phyloP scores from a whole-genome alignment of 2,797 vertebrate genomes.

The Typhlichthys eigenmanni region DNA sequence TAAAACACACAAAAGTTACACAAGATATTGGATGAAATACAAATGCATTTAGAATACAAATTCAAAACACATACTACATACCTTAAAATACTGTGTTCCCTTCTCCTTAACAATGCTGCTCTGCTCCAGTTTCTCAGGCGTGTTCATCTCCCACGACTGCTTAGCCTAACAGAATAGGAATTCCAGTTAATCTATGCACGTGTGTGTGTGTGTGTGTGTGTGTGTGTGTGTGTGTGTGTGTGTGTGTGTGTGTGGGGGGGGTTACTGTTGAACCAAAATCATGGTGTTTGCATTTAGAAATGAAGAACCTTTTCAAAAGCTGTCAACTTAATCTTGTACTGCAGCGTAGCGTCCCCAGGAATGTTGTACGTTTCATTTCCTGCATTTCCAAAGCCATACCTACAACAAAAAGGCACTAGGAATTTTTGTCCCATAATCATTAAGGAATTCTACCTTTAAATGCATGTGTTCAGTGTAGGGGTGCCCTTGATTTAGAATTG shows the following conservation, averaged over 20 bases:
- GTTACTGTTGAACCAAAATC: background rate
- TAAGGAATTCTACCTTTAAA: background rate
- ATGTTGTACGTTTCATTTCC: slow-evolving; percentile 87
- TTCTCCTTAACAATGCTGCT: slow-evolving; percentile 91
- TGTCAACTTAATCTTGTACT: slow-evolving; percentile 88
- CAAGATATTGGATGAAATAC: slow-evolving; percentile 3
- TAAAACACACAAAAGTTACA: slow-evolving; percentile 53
- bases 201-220: too few relatives aligned
- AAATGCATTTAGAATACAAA: slow-evolving; percentile 9
- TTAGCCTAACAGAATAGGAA: slow-evolving; percentile 81
- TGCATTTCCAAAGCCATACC: slow-evolving; percentile 87
- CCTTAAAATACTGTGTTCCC: slow-evolving; percentile 95
- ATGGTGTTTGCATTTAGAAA: background rate
- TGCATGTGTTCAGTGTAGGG: too few relatives aligned
- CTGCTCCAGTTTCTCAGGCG: slow-evolving; percentile 90
- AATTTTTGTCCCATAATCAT: background rate
- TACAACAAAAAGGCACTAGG: slow-evolving; percentile 51
- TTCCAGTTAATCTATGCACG: background rate
- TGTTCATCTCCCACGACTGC: slow-evolving; percentile 96
- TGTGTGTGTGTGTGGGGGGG: background rate
- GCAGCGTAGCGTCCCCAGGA: slow-evolving; percentile 83
- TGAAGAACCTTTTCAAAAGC: slow-evolving; percentile 90
- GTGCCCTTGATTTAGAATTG: too few relatives aligned
- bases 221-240: too few relatives aligned
- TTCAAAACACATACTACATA: slow-evolving; percentile 46